phyloP scores from a whole-genome alignment of 2,888 invertebrate genomes.

The Nemoura dubitans region DNA sequence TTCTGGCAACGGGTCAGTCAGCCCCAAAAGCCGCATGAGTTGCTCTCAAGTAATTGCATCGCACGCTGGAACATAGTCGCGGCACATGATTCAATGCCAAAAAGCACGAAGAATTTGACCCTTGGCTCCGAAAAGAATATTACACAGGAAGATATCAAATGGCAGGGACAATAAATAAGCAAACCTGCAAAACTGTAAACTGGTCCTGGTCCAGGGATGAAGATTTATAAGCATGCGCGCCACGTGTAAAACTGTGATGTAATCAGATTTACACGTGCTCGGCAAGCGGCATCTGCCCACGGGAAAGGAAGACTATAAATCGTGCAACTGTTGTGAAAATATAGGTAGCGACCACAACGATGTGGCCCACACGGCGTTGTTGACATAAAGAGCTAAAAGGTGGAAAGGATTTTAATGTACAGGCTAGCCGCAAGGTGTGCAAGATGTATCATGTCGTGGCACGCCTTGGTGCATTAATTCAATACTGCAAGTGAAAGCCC shows the following conservation, averaged over 20 bases:
- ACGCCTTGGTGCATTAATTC: not conserved
- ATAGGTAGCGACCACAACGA: not conserved
- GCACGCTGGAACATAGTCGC: not conserved
- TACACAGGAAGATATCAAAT: not conserved
- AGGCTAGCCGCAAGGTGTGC: not conserved
- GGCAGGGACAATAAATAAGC: not conserved
- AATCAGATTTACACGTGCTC: not conserved
- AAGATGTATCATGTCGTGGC: not conserved
- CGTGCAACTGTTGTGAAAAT: not conserved
- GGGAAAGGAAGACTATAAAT: not conserved
- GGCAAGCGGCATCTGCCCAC: not conserved
- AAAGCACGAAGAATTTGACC: not conserved
- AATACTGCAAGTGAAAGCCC: too few relatives aligned
- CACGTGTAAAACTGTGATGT: not conserved
- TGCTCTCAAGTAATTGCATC: not conserved
- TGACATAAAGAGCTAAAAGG: not conserved
- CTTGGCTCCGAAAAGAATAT: not conserved
- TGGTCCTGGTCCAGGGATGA: slow-evolving; percentile 7
- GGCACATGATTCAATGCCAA: not conserved
- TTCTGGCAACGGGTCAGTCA: not conserved
- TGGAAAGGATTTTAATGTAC: not conserved
- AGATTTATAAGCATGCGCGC: not conserved
- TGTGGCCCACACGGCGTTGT: not conserved
- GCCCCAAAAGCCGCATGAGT: not conserved
- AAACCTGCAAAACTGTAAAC: slow-evolving; percentile 2